Conservation (phyloP, 2,797 vertebrate genomes). For the Catharus ustulatus region DNA sequence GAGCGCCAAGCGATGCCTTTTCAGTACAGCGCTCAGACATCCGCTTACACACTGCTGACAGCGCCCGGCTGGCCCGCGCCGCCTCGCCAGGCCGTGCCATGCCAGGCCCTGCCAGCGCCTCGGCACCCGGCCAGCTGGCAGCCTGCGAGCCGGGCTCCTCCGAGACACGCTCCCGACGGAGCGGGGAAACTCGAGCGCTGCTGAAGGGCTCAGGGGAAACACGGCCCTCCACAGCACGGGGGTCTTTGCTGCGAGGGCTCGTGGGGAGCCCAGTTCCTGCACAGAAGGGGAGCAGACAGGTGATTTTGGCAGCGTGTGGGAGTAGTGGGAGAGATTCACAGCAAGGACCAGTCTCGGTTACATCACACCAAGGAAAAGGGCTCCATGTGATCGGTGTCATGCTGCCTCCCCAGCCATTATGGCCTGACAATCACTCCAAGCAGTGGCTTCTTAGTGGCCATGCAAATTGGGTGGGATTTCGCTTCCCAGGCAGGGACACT, state of each 20-base stretch:
- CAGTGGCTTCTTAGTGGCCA: not conserved
- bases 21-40: not conserved
- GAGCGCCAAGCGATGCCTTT: not conserved
- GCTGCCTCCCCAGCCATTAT: accelerated
- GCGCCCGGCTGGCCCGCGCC: not conserved
- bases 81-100: not conserved
- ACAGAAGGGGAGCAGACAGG: not conserved
- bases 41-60: not conserved
- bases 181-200: accelerated
- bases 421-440: not conserved
- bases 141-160: not conserved
- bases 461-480: not conserved
- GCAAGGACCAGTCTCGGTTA: not conserved
- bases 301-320: not conserved
- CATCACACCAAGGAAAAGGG: not conserved
- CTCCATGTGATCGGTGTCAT: accelerated
- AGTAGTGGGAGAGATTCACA: accelerated
- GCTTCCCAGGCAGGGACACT: not conserved
- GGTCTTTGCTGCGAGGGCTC: not conserved
- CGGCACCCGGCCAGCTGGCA: not conserved
- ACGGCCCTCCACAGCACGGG: accelerated
- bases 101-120: not conserved
- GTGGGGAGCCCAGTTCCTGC: accelerated
- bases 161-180: accelerated
- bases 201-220: not conserved